Evolutionary conservation across 2,888 invertebrate species (phyloP), one percentile per base, ranked within the genome.

Genomic region (Melinaea menophilus): DNA sequence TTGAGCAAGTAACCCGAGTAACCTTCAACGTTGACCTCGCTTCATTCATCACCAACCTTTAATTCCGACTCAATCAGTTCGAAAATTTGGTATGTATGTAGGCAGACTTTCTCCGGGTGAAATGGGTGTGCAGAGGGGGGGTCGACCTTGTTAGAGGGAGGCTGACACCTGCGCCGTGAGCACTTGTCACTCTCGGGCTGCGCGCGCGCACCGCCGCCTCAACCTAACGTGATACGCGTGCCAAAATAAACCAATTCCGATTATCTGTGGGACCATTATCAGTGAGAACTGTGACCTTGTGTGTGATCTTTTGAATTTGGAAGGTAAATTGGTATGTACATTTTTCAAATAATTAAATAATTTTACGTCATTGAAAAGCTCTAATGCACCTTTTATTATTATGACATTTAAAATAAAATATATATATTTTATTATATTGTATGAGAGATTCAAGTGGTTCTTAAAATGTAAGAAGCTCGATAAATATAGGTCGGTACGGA

Each of bases 81-180:
- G 85, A 80, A 88, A 84, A 89, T 89, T 90, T 88, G 87, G 89
- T 90, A 90, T 89, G 90, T 88, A 90, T 89, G 89, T 89, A 90
- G 90, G 90, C 82, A 87, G 86, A 89, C 90, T 90, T 90, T 89
- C 90, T 86, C 90, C 79, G 82, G 86, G 88, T 85, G 88, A 88
- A 88, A 88, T 82, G 85, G 77, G 71, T 73, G 72, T 77, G 77
- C 76, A 77, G 78, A 79, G 80, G 82, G 80, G 84, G 80, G 84
- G 82, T 77, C 84, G 81, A 88, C 90, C 90, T 88, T 90, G 88
- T 89, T 90, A 86, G 89, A 87, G 89, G 88, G 90, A 89, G 85
- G 84, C 81, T 83, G 86, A 78, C 90, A 89, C 90, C 90, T 90
- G 90, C 83, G 81, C 74, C 68, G 77, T 78, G 78, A 78, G 81